Evolutionary conservation across 2,888 invertebrate species (phyloP).

Genomic region (Cheilosia grossa): DNA sequence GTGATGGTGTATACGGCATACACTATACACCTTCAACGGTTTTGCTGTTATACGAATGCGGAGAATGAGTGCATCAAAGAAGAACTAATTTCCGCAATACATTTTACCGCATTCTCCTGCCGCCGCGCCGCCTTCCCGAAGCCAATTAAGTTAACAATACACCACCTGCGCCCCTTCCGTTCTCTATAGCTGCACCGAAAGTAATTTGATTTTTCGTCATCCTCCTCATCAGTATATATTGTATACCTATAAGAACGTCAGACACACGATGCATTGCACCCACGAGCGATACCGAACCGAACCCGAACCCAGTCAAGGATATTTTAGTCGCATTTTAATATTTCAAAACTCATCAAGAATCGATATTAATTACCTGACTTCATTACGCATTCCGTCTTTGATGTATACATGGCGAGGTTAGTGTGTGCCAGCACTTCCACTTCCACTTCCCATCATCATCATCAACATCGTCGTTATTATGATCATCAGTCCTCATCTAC

Average conservation of each 20-base stretch:
- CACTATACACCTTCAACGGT: constrained; percentile 39
- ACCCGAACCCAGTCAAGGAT: constrained; percentile 23
- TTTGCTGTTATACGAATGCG: constrained; percentile 33
- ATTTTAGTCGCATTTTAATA: constrained; percentile 74
- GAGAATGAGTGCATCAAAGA: constrained; percentile 70
- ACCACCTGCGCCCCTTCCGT: constrained; percentile 22
- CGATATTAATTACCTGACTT: constrained; percentile 77
- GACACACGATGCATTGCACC: neutral
- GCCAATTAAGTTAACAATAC: constrained; percentile 74
- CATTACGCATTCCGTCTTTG: constrained; percentile 76
- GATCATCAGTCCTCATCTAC: constrained; percentile 28
- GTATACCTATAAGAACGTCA: no score
- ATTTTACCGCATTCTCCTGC: constrained; percentile 63
- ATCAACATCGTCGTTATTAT: neutral
- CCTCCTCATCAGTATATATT: neutral
- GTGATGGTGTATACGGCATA: neutral
- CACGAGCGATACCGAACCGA: neutral
- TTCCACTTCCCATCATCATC: constrained; percentile 24
- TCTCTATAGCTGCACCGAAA: constrained; percentile 26
- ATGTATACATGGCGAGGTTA: constrained; percentile 40
- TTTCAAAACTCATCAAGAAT: constrained; percentile 76
- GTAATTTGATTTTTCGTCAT: constrained; percentile 58
- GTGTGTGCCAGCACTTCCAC: neutral
- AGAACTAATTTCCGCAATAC: constrained; percentile 75
- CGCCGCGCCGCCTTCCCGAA: constrained; percentile 37